Base-by-base conservation (phyloP, 2,888 invertebrate species). In the Habroteleia sp. region DNA sequence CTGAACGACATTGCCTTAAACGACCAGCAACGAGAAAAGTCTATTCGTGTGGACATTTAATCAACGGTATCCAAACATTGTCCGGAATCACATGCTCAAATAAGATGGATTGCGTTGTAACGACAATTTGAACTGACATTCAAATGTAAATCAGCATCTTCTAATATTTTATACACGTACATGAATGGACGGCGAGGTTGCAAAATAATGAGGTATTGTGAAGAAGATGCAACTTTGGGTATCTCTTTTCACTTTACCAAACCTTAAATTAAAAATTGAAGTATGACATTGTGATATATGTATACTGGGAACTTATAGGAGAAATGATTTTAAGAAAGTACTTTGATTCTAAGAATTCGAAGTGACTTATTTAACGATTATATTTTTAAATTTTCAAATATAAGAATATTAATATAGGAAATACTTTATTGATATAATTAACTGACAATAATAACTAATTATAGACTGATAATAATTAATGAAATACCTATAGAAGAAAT, bases 11-110 rank as follows among this genome's bases (percentile, higher is more conserved):
- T 65, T 42, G 48, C 60, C 73, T 72, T 71, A 75, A 75, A 72
- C 69, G 77, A 69, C 74, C 74, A 74, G 69, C 66, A 75, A 71
- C 74, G 63, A 76, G 66, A 76, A 69, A 77, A 80, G 75, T 78
- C 77, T 73, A 74, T 80, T 77, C 76, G 66, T 63, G 77, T 50
- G 76, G 83, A 83, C 82, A 77, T 84, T 84, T 85, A 84, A 85
- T 85, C 82, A 85, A 80, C 81, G 66, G 56, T 25, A 56, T 42
- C 68, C 62, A 72, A 76, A 75, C 74, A 71, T 33, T 50, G 35
- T 50, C 54, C 65, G 25, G 50, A 68, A 63, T 74, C 63, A 27
- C 44, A 52, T 44, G 48, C 39, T 37, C 50, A 74, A 74, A 63
- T 74, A 74, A 69, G 74, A 74, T 74, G 58, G 63, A 74, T 74